Conservation (phyloP, 2,113 vertebrate species). For the Tachycineta bicolor region DNA sequence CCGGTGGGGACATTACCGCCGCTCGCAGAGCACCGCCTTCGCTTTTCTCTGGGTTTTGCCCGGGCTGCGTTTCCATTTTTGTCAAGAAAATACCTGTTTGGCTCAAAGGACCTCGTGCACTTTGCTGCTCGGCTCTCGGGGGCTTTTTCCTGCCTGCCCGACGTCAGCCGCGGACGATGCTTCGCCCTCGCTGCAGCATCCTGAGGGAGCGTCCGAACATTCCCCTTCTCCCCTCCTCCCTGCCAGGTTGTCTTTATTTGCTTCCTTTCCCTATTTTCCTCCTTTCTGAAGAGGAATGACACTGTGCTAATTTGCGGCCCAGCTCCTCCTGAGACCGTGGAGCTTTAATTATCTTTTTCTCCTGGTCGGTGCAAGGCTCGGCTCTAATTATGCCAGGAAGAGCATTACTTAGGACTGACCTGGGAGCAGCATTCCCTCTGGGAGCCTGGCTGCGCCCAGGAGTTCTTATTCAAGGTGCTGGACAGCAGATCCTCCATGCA, state of each 20-base stretch:
- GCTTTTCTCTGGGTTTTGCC: not conserved
- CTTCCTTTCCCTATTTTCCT: not conserved
- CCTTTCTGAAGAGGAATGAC: not conserved
- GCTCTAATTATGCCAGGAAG: conserved; percentile 32
- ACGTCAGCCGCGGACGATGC: not conserved
- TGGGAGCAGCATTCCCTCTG: not conserved
- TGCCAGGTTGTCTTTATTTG: not conserved
- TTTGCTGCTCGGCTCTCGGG: not conserved
- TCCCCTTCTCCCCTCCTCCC: not conserved
- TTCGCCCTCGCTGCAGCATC: not conserved
- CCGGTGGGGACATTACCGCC: not conserved
- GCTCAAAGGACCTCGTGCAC: not conserved
- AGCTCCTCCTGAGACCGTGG: conserved; percentile 2
- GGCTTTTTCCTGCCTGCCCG: not conserved
- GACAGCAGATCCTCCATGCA: not conserved
- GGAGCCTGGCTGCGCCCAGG: not conserved
- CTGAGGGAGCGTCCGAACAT: not conserved
- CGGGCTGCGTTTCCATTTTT: not conserved
- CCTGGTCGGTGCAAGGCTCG: not conserved
- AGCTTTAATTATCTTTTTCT: conserved; percentile 62
- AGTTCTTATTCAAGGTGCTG: not conserved
- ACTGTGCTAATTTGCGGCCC: not conserved
- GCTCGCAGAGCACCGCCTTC: not conserved
- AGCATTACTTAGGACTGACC: conserved; percentile 53
- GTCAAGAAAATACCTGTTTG: conserved; percentile 1